Conservation (phyloP, 2,797 vertebrate species). For the Brachymystax lenok region DNA sequence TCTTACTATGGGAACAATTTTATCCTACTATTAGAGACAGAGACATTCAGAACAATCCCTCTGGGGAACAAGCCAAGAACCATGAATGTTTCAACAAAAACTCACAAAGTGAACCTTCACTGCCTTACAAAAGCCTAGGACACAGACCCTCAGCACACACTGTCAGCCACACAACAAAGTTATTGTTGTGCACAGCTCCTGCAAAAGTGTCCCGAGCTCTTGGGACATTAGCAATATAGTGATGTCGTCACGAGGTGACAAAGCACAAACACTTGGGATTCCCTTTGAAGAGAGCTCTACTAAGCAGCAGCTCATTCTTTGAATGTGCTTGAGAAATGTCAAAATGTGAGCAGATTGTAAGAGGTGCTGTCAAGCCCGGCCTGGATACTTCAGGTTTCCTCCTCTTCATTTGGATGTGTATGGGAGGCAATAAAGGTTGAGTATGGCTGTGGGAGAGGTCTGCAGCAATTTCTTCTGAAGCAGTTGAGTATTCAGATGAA, state of each 20-base stretch:
- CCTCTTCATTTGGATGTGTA: not conserved
- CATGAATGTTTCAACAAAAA: not conserved
- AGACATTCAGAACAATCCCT: not conserved
- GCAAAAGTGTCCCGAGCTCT: not conserved
- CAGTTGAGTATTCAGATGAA: conserved; percentile 52
- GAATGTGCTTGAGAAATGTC: not conserved
- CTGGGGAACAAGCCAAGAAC: not conserved
- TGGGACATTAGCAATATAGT: not conserved
- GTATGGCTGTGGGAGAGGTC: conserved; percentile 8
- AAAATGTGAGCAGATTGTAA: not conserved
- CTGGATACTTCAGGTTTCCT: not conserved
- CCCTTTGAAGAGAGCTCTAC: not conserved
- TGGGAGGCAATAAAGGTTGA: conserved; percentile 4
- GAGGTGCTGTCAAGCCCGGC: not conserved
- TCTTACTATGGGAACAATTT: conserved; percentile 36
- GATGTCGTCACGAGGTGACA: not conserved
- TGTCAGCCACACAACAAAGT: not conserved
- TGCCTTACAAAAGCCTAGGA: not conserved
- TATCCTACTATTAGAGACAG: conserved; percentile 9
- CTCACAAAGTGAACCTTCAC: not conserved
- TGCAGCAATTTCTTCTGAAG: conserved; percentile 62
- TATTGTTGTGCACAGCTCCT: not conserved
- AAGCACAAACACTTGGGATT: not conserved
- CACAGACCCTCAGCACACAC: not conserved
- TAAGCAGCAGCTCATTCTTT: not conserved